Evolutionary conservation across 2,888 invertebrate species (phyloP).

Genomic region (Oscheius onirici): DNA sequence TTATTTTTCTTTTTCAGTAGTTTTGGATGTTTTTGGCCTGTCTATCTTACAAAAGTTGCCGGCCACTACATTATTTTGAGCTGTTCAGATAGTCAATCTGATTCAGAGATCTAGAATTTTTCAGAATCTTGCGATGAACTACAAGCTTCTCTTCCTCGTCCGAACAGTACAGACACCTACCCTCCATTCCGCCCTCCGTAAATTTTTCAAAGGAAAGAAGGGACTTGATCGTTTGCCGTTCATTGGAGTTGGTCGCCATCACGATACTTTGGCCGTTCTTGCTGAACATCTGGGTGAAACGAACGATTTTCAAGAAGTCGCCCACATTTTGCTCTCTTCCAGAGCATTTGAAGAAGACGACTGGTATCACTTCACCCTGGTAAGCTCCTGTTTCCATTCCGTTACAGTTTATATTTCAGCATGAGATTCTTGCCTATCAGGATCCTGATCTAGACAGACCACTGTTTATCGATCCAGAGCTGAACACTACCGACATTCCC

Average conservation of each 20-base stretch:
- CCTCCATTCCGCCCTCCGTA: background rate
- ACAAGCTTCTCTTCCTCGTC: background rate
- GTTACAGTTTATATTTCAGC: constrained; percentile 2
- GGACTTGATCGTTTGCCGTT: constrained; percentile 1
- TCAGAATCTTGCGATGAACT: background rate
- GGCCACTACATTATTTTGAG: too few relatives aligned
- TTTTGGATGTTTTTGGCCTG: too few relatives aligned
- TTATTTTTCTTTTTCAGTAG: too few relatives aligned
- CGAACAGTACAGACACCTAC: background rate
- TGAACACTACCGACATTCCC: background rate
- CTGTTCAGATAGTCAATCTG: too few relatives aligned
- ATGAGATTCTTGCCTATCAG: background rate
- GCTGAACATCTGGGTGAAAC: constrained; percentile 9
- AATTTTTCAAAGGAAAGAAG: background rate
- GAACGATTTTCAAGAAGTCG: constrained; percentile 11
- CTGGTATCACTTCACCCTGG: background rate
- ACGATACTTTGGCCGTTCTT: background rate
- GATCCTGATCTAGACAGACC: constrained; percentile 3
- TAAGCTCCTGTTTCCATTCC: background rate
- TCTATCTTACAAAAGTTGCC: too few relatives aligned
- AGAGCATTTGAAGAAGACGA: constrained; percentile 19
- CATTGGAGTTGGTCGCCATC: constrained; percentile 8
- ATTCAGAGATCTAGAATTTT: too few relatives aligned
- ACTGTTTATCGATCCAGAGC: background rate
- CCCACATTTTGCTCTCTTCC: background rate